phyloP scores from a whole-genome alignment of 2,888 invertebrate species.

The Melieria picta region DNA sequence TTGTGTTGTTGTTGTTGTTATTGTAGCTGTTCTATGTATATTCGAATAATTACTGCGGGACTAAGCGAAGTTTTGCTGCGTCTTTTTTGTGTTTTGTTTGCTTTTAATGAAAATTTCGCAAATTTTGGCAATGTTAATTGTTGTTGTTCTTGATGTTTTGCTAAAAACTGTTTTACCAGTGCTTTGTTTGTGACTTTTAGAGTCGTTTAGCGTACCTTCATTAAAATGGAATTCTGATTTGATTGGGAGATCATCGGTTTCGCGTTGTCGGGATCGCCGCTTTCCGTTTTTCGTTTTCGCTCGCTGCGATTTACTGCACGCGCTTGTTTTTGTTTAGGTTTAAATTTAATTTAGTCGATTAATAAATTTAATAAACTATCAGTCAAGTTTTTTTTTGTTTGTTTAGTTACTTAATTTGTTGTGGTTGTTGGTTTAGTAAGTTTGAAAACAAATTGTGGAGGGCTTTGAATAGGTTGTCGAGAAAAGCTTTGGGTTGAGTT shows the following conservation, averaged over 20 bases:
- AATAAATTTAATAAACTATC: slow-evolving; percentile 48
- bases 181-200: slow-evolving; percentile 13
- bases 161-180: slow-evolving; percentile 2
- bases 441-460: slow-evolving; percentile 37
- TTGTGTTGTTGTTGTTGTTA: slow-evolving; percentile 7
- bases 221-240: slow-evolving; percentile 36
- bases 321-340: background rate
- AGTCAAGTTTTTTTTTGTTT: slow-evolving; percentile 43
- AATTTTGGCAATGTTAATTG: slow-evolving; percentile 31
- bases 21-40: too few relatives aligned
- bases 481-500: slow-evolving; percentile 25
- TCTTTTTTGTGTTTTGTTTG: slow-evolving; percentile 2
- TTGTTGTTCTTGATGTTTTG: slow-evolving; percentile 1
- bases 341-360: slow-evolving; percentile 26
- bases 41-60: too few relatives aligned
- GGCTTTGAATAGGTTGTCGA: slow-evolving; percentile 34
- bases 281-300: background rate
- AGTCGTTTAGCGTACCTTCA: slow-evolving; percentile 8
- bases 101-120: slow-evolving; percentile 37
- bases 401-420: slow-evolving; percentile 20
- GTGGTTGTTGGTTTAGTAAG: slow-evolving; percentile 28
- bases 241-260: slow-evolving; percentile 40
- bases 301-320: background rate
- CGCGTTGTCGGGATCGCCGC: background rate
- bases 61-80: too few relatives aligned